A percentile compares a stretch with the other conserved stretches of the same genome.
Conservation (phyloP, 2,113 vertebrate genomes). For the Corythaeola cristata region DNA sequence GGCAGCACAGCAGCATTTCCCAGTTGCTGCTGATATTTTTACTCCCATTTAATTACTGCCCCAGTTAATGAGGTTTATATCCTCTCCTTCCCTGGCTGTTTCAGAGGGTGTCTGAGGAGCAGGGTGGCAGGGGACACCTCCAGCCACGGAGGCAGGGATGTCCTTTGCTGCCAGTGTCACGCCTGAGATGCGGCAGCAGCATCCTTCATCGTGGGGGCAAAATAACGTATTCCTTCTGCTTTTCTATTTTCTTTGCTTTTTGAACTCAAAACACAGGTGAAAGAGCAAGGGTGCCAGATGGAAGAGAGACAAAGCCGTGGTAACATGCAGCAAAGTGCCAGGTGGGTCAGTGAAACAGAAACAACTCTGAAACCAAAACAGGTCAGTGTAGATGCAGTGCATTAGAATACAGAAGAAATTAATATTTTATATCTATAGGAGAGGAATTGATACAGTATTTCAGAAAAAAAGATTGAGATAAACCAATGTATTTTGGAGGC, state of each 20-base stretch:
- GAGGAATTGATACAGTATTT: neutral
- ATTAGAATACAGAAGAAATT: neutral
- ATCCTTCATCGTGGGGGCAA: neutral
- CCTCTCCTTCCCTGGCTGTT: neutral
- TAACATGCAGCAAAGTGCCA: neutral
- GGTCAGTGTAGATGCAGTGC: rapidly evolving
- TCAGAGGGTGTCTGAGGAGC: neutral
- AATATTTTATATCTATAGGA: neutral
- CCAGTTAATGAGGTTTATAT: neutral
- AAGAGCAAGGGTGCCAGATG: neutral
- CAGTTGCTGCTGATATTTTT: neutral
- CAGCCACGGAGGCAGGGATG: neutral
- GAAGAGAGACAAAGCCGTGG: neutral
- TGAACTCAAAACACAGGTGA: neutral
- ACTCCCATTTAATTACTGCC: neutral
- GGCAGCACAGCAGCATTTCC: neutral
- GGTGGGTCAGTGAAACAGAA: neutral
- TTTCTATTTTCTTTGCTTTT: neutral
- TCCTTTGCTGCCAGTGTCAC: neutral
- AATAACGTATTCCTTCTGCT: neutral
- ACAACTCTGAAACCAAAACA: neutral
- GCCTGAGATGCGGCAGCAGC: neutral
- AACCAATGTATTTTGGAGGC: neutral
- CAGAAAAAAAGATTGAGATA: neutral
- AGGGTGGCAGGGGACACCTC: neutral